These are phyloP conservation scores for Zoanthus sansibaricus DNA, from an alignment of 92 coral and sea anemone species.

Conservation along the genomic window DNA sequence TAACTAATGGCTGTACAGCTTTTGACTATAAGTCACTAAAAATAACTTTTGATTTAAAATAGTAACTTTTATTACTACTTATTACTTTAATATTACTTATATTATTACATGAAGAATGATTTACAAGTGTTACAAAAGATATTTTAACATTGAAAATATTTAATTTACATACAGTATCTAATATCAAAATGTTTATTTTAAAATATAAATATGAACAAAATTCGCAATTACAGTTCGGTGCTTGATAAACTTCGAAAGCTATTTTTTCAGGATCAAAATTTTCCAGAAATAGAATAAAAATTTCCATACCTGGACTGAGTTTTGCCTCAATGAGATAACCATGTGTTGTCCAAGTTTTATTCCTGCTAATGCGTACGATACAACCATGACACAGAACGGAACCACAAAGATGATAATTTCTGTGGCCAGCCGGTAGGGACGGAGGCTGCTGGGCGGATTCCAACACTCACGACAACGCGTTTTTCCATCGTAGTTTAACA, in stretches of 20 bases:
- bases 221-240: background rate
- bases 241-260: no score
- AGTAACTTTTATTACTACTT: no score
- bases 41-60: no score
- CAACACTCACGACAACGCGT: constrained; percentile 35
- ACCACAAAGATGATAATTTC: constrained; percentile 24
- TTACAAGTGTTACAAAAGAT: background rate
- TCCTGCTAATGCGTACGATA: constrained; percentile 26
- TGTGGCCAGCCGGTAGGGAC: constrained; percentile 24
- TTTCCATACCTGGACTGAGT: constrained; percentile 24
- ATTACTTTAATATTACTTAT: no score
- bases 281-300: background rate
- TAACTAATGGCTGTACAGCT: no score
- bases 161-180: no score
- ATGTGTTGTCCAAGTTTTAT: constrained; percentile 17
- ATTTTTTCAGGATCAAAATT: background rate
- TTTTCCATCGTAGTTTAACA: constrained; percentile 27
- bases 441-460: constrained; percentile 7
- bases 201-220: no score
- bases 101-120: no score
- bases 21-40: no score
- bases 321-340: background rate
- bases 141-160: no score
- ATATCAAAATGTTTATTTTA: no score
- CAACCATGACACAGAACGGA: constrained; percentile 36